Evolutionary conservation across 2,888 invertebrate genomes (phyloP), one percentile per base, ranked within the genome.

Genomic region (Platypus cylindrus): DNA sequence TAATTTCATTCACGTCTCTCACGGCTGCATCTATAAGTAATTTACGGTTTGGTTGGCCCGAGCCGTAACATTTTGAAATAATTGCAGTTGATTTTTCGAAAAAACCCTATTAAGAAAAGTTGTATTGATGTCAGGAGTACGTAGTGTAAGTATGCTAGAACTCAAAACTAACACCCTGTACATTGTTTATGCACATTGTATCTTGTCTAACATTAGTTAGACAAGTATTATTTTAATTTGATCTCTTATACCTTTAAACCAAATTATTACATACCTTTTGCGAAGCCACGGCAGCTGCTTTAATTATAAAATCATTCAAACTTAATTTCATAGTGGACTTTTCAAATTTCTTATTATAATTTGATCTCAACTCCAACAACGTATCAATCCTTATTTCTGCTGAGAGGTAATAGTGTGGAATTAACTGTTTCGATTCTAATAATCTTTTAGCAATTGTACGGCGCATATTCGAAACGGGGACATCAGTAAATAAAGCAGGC

Each of bases 341-440:
- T 31, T 79, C 81, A 40, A 85, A 62, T 51, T 72, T 69, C 35
- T 81, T 81, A 55, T 95, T 95, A 43, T 90, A 71, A 40, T 73
- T 69, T 48, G 75, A 71, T 40, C 93, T 71, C 56, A 91, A 65
- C 52, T 73, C 71, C 34, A 91, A 66, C 58, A 76, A 67, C 52
- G 73, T 74, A 55, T 95, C 93, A 51, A 97, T 75, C 52, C 80
- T 76, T 37, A 91, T 71, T 35, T 95, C 91, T 25, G 80, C 71
- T 0, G 83, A 76, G 2, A 97, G 67, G 61, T 98, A 99, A 62
- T 97, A 99, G 62, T 99, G 98, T 3, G 98, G 98, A 55, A 98
- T 87, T 30, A 78, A 80, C 60, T 83, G 79, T 64, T 97, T 97
- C 20, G 95, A 90, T 52, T 83, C 77, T 2, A 80, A 58, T 31